Conservation (phyloP, 1,140 invertebrate genomes). For the Reticulitermes speratus region DNA sequence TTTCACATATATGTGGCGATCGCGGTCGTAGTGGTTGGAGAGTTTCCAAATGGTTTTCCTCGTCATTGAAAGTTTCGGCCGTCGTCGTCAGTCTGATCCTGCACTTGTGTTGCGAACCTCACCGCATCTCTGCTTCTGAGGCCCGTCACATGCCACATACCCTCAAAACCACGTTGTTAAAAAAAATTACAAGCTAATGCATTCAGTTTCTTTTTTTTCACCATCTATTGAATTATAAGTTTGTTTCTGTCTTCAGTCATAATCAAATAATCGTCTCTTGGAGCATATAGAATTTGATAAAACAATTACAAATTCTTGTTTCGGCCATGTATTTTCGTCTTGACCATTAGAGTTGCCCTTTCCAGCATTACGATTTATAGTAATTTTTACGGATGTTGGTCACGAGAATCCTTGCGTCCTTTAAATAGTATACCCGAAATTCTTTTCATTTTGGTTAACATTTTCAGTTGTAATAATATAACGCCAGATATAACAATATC, state of each 20-base stretch:
- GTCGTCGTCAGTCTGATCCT: background rate
- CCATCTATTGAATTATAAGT: background rate
- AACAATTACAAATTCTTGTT: too few relatives aligned
- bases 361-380: too few relatives aligned
- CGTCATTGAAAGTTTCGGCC: background rate
- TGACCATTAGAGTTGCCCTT: too few relatives aligned
- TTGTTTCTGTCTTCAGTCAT: background rate
- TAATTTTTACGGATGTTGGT: too few relatives aligned
- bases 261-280: background rate
- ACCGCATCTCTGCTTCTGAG: background rate
- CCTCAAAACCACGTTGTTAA: background rate
- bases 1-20: background rate
- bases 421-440: too few relatives aligned
- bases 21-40: background rate
- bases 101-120: background rate
- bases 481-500: too few relatives aligned
- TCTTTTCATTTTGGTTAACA: too few relatives aligned
- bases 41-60: slow-evolving; percentile 12
- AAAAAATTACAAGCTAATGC: background rate
- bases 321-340: too few relatives aligned
- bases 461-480: too few relatives aligned
- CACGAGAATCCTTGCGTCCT: too few relatives aligned
- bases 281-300: too few relatives aligned
- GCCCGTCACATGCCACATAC: background rate
- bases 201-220: background rate